Percentiles rank a stretch among this genome's conserved stretches.
Conservation (phyloP, 2,888 invertebrate species). For the Harpalus rubripes region DNA sequence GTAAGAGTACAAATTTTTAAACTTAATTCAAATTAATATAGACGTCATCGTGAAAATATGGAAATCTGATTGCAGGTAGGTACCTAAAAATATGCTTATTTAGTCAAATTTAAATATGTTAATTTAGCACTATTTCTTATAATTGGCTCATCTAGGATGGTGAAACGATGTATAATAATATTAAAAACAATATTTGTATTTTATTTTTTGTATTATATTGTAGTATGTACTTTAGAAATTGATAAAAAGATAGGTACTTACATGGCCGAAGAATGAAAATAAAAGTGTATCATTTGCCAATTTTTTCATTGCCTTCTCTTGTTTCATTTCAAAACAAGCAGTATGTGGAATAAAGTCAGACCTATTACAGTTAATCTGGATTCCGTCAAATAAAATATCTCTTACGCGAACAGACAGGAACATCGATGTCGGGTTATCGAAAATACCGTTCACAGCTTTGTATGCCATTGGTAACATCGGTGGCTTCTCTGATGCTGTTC, state of each 20-base stretch:
- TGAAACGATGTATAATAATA: too few species aligned
- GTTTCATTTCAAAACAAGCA: slow-evolving; percentile 62
- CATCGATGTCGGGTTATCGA: slow-evolving; percentile 63
- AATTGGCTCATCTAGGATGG: too few species aligned
- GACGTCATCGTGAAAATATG: too few species aligned
- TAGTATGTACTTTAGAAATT: too few species aligned
- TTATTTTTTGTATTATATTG: too few species aligned
- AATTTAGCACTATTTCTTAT: too few species aligned
- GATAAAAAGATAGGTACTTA: slow-evolving; percentile 13
- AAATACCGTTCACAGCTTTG: slow-evolving; percentile 61
- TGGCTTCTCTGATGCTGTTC: slow-evolving; percentile 52
- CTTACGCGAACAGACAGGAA: slow-evolving; percentile 56
- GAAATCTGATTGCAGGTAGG: too few species aligned
- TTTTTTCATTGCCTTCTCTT: slow-evolving; percentile 55
- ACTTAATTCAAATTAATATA: too few species aligned
- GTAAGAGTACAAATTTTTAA: too few species aligned
- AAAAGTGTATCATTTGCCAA: slow-evolving; percentile 39
- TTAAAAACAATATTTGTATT: too few species aligned
- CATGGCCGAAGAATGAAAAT: slow-evolving; percentile 63
- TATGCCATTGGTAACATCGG: slow-evolving; percentile 58
- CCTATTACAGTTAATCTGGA: slow-evolving; percentile 59
- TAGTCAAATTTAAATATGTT: too few species aligned
- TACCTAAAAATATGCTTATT: too few species aligned
- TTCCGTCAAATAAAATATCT: slow-evolving; percentile 63
- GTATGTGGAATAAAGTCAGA: slow-evolving; percentile 62